These are phyloP conservation scores for Chromoteleia sp. DNA, from an alignment of 2,888 invertebrate genomes.

Conservation along the genomic window DNA sequence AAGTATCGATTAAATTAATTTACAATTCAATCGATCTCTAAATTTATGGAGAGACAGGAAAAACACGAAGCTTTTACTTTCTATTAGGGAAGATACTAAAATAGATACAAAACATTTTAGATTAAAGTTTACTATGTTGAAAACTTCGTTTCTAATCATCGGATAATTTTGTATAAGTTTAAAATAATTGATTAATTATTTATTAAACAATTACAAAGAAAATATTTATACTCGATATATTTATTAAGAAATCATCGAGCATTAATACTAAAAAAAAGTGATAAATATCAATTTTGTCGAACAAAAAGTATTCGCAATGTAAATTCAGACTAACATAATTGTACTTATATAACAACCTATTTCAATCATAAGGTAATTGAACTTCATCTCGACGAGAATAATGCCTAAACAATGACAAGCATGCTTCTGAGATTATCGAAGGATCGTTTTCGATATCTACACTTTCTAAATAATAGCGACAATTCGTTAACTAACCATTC, in stretches of 20 bases:
- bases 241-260: not conserved
- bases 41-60: slow-evolving; percentile 10
- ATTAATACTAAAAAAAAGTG: not conserved
- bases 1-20: slow-evolving; percentile 1
- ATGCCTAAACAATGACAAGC: not conserved
- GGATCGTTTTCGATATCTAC: not conserved
- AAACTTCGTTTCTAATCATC: too few relatives aligned
- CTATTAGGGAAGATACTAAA: slow-evolving; percentile 29
- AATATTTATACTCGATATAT: slow-evolving; percentile 1
- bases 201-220: too few relatives aligned
- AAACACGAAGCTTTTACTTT: slow-evolving; percentile 36
- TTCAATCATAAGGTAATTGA: slow-evolving; percentile 51
- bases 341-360: slow-evolving; percentile 35
- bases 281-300: not conserved
- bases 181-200: too few relatives aligned
- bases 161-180: too few relatives aligned
- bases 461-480: not conserved
- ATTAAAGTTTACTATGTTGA: not conserved
- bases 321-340: not conserved
- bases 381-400: slow-evolving; percentile 28
- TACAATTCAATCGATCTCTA: slow-evolving; percentile 3
- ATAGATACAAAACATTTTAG: slow-evolving; percentile 17
- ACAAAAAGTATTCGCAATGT: not conserved
- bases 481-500: slow-evolving; percentile 1
- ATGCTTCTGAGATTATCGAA: not conserved